phyloP scores from a whole-genome alignment of 2,113 vertebrate genomes.

The Girardinichthys multiradiatus region DNA sequence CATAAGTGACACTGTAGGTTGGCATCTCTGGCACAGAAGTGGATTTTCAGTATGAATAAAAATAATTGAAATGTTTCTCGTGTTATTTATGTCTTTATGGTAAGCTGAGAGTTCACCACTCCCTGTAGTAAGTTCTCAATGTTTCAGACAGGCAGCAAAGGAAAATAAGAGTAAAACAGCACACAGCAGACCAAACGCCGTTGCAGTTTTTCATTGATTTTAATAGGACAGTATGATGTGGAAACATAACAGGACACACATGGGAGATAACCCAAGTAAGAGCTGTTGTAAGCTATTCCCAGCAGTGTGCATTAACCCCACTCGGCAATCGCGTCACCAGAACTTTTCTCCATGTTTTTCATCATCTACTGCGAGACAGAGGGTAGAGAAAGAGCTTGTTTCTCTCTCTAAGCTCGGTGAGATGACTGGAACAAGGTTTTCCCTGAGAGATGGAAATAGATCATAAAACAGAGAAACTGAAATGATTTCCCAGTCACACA shows the following conservation, averaged over 20 bases:
- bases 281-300: conserved; percentile 67
- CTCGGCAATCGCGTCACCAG: conserved; percentile 63
- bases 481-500: conserved; percentile 71
- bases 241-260: conserved; percentile 75
- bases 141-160: conserved; percentile 37
- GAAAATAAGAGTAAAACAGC: conserved; percentile 48
- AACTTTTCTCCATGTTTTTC: conserved; percentile 70
- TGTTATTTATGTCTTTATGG: conserved; percentile 8
- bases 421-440: conserved; percentile 46
- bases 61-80: conserved; percentile 20
- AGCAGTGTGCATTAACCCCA: conserved; percentile 71
- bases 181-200: conserved; percentile 32
- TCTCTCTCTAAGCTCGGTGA: conserved; percentile 58
- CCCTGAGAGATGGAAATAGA: conserved; percentile 75
- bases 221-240: conserved; percentile 75
- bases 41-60: conserved; percentile 7
- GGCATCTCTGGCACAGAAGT: conserved; percentile 10
- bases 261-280: conserved; percentile 70
- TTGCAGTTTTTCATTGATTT: conserved; percentile 66
- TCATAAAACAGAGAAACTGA: conserved; percentile 69
- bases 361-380: conserved; percentile 47
- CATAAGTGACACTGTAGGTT: background rate
- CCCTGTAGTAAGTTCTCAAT: conserved; percentile 17
- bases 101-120: conserved; percentile 29
- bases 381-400: conserved; percentile 36